A percentile compares a stretch with the other conserved stretches of the same genome.
Evolutionary conservation across 1,140 invertebrate genomes (phyloP).

Genomic region (Leptopilina clavipes): DNA sequence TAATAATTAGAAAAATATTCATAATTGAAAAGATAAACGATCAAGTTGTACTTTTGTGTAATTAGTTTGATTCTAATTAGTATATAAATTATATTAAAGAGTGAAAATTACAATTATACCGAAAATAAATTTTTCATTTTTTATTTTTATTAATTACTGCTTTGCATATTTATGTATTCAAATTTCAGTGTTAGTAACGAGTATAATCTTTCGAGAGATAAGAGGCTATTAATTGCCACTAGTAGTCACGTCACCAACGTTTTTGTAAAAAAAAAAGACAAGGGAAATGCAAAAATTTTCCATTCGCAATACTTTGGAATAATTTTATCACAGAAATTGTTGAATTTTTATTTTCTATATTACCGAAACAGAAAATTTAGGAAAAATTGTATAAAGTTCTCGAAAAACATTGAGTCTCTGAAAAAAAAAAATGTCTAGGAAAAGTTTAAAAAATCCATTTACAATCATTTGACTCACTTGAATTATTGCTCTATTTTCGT

Average conservation of each 20-base stretch:
- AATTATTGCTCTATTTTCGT: slow-evolving; percentile 26
- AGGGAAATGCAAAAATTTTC: too few relatives aligned
- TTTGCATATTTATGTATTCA: background rate
- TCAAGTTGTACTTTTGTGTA: background rate
- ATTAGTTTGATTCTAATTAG: background rate
- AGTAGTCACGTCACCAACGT: background rate
- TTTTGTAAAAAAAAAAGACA: too few relatives aligned
- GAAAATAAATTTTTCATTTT: background rate
- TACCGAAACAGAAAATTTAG: too few relatives aligned
- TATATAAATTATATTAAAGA: too few relatives aligned
- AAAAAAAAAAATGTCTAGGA: background rate
- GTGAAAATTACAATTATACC: background rate
- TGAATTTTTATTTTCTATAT: too few relatives aligned
- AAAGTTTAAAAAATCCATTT: slow-evolving; percentile 17
- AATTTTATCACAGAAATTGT: too few relatives aligned
- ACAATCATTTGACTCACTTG: slow-evolving; percentile 17
- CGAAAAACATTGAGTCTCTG: background rate
- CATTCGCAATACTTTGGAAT: too few relatives aligned
- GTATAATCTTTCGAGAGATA: background rate
- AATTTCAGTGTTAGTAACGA: background rate
- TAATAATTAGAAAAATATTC: background rate
- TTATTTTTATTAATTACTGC: background rate
- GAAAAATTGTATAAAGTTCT: background rate
- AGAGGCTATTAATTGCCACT: background rate
- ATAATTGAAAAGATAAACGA: slow-evolving; percentile 8